Evolutionary conservation across 2,797 vertebrate genomes (phyloP).

Genomic region (Glyptemys insculpta): DNA sequence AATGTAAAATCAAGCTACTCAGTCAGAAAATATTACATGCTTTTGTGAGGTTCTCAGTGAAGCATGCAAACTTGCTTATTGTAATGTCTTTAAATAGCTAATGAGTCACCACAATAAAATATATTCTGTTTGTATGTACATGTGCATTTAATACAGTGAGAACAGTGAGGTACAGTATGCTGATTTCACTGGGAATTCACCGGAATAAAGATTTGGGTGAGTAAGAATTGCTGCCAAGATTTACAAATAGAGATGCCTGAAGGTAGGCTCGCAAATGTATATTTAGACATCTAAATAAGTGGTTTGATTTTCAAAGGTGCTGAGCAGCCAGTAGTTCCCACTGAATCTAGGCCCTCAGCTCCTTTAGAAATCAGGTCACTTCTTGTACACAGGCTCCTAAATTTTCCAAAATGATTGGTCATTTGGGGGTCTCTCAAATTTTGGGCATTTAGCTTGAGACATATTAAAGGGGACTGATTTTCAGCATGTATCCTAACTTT

Average conservation of each 20-base stretch:
- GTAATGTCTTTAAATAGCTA: background rate
- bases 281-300: background rate
- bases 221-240: background rate
- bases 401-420: background rate
- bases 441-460: background rate
- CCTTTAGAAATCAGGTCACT: background rate
- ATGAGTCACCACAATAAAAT: background rate
- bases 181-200: background rate
- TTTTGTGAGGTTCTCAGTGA: background rate
- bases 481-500: background rate
- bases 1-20: background rate
- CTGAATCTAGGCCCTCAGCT: background rate
- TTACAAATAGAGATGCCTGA: background rate
- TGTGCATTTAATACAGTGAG: background rate
- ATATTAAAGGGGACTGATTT: background rate
- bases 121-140: background rate
- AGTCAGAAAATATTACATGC: background rate
- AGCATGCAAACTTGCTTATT: background rate
- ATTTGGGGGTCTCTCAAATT: background rate
- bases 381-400: background rate
- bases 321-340: background rate
- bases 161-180: background rate
- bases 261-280: background rate
- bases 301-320: background rate
- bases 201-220: background rate